A percentile compares a stretch with the other conserved stretches of the same genome.
These are phyloP conservation scores for Dipodomys stephensi DNA, from an alignment of 2,113 vertebrate species.

Conservation along the genomic window DNA sequence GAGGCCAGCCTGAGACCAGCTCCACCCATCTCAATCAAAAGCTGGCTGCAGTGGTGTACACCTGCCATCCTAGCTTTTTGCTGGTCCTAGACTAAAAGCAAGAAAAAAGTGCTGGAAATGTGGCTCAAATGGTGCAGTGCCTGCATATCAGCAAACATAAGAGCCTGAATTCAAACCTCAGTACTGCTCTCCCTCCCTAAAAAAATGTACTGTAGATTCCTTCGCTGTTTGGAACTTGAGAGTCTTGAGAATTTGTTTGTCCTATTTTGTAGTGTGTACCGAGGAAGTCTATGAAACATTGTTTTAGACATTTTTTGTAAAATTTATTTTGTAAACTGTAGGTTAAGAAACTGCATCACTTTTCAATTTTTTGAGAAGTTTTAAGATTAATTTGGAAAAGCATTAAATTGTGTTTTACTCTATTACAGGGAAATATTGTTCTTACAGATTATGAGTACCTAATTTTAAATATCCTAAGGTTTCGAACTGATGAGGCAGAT, in stretches of 20 bases:
- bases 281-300: background rate
- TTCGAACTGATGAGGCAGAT: conserved; percentile 93
- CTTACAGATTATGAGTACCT: conserved; percentile 94
- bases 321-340: conserved; percentile 6
- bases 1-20: too few species aligned
- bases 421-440: conserved; percentile 94
- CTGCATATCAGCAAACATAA: too few species aligned
- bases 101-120: too few species aligned
- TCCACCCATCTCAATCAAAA: too few species aligned
- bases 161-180: too few species aligned
- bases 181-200: too few species aligned
- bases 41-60: too few species aligned
- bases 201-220: background rate
- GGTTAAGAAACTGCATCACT: conserved; percentile 28
- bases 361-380: conserved; percentile 50
- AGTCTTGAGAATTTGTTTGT: background rate
- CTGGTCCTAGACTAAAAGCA: too few species aligned
- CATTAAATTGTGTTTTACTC: conserved; percentile 62
- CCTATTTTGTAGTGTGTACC: background rate
- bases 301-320: conserved; percentile 6
- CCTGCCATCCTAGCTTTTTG: too few species aligned
- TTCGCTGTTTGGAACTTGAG: conserved; percentile 29
- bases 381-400: conserved; percentile 45
- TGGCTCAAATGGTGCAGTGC: too few species aligned
- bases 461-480: conserved; percentile 97